Evolutionary conservation across 2,113 vertebrate species (phyloP).

Genomic region (Otus sunia): DNA sequence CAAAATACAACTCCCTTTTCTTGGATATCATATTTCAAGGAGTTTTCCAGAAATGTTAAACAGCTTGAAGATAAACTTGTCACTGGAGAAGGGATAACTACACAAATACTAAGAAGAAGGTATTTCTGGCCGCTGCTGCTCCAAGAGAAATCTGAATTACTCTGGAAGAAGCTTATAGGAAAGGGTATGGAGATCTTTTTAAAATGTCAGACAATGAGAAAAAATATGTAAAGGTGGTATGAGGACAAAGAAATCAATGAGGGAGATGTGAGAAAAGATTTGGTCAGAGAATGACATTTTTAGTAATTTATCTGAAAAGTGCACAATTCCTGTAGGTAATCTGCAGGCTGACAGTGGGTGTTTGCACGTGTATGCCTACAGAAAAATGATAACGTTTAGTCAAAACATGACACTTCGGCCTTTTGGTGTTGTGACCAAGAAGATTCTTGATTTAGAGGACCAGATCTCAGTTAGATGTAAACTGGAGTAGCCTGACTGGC

Average conservation of each 20-base stretch:
- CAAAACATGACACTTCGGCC: neutral
- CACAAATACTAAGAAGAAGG: neutral
- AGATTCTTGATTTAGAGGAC: neutral
- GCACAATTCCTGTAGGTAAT: neutral
- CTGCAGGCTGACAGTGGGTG: neutral
- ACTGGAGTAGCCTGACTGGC: neutral
- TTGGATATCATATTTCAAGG: neutral
- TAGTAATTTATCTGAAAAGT: neutral
- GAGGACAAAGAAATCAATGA: neutral
- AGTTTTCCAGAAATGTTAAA: neutral
- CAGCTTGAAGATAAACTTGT: neutral
- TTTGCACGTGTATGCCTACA: neutral
- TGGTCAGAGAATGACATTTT: neutral
- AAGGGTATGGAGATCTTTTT: neutral
- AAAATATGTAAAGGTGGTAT: neutral
- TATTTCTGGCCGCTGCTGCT: neutral
- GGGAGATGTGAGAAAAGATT: neutral
- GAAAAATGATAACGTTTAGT: neutral
- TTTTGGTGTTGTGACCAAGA: neutral
- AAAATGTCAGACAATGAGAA: neutral
- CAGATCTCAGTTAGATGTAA: neutral
- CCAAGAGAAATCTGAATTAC: neutral
- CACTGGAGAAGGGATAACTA: neutral
- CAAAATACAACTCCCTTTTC: neutral
- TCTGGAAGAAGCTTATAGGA: neutral